Percentiles rank a stretch among this genome's conserved stretches.
Conservation (phyloP, 2,888 invertebrate genomes). For the Nebria salina region DNA sequence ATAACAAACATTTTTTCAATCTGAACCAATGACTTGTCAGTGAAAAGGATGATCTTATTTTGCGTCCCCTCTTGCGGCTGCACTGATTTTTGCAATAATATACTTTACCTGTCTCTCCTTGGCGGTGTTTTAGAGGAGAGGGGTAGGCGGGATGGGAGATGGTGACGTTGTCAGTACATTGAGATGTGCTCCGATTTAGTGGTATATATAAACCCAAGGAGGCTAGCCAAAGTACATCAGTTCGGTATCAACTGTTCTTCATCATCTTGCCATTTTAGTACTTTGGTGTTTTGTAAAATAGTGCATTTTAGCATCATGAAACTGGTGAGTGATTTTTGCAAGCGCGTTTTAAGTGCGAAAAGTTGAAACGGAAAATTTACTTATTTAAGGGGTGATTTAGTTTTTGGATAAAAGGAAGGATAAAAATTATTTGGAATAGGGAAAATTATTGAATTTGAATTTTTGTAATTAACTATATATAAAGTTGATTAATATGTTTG, state of each 20-base stretch:
- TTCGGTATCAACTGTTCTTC: conserved; percentile 8
- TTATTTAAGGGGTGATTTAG: background rate
- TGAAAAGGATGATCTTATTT: conserved; percentile 18
- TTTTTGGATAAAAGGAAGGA: background rate
- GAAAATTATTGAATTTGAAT: too few relatives aligned
- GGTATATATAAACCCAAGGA: conserved; percentile 55
- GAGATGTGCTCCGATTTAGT: conserved; percentile 53
- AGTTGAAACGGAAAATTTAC: background rate
- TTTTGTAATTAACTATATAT: too few relatives aligned
- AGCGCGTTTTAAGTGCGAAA: background rate
- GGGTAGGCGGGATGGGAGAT: conserved; percentile 9
- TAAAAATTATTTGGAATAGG: too few relatives aligned
- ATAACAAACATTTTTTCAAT: too few relatives aligned
- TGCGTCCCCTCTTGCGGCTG: conserved; percentile 12
- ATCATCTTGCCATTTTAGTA: background rate
- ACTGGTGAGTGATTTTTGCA: conserved; percentile 9
- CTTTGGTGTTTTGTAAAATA: conserved; percentile 3
- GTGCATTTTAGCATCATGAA: conserved; percentile 9
- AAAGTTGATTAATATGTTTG: too few relatives aligned
- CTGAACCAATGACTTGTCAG: background rate
- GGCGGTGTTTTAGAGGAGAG: background rate
- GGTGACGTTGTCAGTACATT: conserved; percentile 19
- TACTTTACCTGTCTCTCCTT: conserved; percentile 9
- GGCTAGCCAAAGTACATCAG: conserved; percentile 8
- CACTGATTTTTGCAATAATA: conserved; percentile 20